Percentiles rank a stretch among this genome's conserved stretches.
phyloP scores from a whole-genome alignment of 2,113 vertebrate genomes.

The Microtus ochrogaster region DNA sequence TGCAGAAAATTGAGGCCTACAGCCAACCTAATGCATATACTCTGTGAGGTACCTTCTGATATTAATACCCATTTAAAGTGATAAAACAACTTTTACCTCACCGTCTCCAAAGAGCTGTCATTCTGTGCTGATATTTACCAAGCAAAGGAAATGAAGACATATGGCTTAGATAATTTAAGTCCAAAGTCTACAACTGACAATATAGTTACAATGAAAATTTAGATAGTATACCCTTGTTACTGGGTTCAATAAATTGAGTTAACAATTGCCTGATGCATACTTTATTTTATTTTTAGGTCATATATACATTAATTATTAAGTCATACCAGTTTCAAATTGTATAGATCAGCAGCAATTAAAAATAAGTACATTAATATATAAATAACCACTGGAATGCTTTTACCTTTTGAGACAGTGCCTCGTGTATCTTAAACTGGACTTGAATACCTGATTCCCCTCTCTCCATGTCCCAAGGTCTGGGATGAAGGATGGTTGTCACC shows the following conservation, averaged over 20 bases:
- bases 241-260: background rate
- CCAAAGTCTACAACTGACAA: background rate
- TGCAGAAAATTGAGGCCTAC: background rate
- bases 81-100: background rate
- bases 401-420: background rate
- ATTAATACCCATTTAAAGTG: background rate
- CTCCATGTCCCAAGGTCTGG: background rate
- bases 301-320: slow-evolving; percentile 37
- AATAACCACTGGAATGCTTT: background rate
- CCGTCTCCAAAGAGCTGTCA: background rate
- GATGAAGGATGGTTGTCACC: background rate
- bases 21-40: background rate
- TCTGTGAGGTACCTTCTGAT: background rate
- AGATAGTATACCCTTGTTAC: background rate
- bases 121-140: background rate
- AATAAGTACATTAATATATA: slow-evolving; percentile 29
- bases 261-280: background rate
- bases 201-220: background rate
- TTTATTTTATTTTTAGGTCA: slow-evolving; percentile 22
- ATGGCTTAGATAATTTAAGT: background rate
- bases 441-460: background rate
- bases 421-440: background rate
- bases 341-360: slow-evolving; percentile 34
- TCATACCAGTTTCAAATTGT: slow-evolving; percentile 27
- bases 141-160: background rate